phyloP scores from a whole-genome alignment of 2,113 vertebrate genomes.

The Anguilla japonica region DNA sequence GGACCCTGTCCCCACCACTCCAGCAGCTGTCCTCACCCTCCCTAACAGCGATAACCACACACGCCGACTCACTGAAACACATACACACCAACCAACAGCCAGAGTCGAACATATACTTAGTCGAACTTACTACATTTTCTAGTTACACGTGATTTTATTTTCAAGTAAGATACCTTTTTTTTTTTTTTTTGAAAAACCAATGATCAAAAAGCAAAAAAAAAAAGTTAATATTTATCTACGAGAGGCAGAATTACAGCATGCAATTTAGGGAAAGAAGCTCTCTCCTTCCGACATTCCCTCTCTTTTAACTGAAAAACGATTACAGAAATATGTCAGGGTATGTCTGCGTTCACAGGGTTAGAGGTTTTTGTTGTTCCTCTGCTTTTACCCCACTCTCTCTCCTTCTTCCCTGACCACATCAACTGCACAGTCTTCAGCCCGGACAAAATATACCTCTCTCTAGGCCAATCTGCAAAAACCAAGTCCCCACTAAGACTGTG shows the following conservation, averaged over 20 bases:
- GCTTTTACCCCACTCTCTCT: background rate
- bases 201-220: conserved; percentile 1
- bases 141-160: conserved; percentile 7
- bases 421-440: background rate
- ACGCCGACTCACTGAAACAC: background rate
- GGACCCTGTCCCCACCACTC: background rate
- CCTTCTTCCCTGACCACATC: background rate
- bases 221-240: background rate
- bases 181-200: conserved; percentile 3
- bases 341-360: conserved; percentile 24
- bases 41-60: background rate
- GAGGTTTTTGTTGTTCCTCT: conserved; percentile 27
- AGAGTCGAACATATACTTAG: background rate
- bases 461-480: background rate
- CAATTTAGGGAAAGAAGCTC: background rate
- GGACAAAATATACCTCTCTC: background rate
- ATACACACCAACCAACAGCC: background rate
- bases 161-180: background rate
- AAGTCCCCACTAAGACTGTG: background rate
- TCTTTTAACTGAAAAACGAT: background rate
- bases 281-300: background rate
- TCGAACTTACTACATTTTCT: conserved; percentile 13
- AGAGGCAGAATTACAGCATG: background rate
- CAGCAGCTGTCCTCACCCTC: background rate
- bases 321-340: background rate